These are phyloP conservation scores for Petroica traversi DNA, from an alignment of 2,113 vertebrate species.

Conservation along the genomic window DNA sequence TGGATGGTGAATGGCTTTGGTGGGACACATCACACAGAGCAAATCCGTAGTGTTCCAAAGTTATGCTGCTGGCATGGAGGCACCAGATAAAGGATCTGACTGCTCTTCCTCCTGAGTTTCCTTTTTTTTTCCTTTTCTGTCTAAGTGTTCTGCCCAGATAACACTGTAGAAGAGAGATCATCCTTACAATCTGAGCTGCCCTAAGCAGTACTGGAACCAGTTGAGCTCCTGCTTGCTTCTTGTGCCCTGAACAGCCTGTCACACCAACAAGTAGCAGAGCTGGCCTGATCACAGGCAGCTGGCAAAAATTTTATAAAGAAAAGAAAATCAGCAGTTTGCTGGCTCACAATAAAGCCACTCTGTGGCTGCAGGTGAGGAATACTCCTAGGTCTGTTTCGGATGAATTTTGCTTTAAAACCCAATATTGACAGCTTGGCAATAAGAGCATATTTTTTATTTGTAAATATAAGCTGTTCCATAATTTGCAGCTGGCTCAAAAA, in stretches of 20 bases:
- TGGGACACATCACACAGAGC: background rate
- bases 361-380: background rate
- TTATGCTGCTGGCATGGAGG: background rate
- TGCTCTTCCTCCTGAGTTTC: background rate
- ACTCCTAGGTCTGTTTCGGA: background rate
- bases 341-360: background rate
- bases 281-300: background rate
- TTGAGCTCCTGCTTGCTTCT: background rate
- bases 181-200: background rate
- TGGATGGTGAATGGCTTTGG: background rate
- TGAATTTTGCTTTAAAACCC: background rate
- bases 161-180: background rate
- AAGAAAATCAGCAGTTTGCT: background rate
- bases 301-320: background rate
- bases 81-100: background rate
- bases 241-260: background rate
- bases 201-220: background rate
- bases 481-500: background rate
- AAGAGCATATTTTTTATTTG: background rate
- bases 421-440: background rate
- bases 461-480: background rate
- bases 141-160: background rate
- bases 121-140: background rate
- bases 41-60: background rate
- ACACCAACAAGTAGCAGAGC: background rate